phyloP scores from a whole-genome alignment of 2,113 vertebrate species.

The Engraulis encrasicolus region DNA sequence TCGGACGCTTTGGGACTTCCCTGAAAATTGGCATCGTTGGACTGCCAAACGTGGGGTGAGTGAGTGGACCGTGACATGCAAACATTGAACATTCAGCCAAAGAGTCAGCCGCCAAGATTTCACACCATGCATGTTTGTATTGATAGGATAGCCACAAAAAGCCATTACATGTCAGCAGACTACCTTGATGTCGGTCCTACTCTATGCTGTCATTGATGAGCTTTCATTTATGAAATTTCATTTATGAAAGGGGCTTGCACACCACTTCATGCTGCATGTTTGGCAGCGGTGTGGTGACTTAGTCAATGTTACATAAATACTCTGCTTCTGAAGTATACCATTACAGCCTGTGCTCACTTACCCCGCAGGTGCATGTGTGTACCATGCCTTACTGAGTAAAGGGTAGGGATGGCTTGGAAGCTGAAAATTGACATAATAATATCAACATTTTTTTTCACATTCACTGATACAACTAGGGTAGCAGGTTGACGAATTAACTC shows the following conservation, averaged over 20 bases:
- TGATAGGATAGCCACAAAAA: background rate
- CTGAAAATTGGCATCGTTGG: constrained; percentile 98
- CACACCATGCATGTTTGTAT: background rate
- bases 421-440: too few relatives aligned
- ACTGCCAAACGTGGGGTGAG: constrained; percentile 96
- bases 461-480: too few relatives aligned
- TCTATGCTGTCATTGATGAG: too few relatives aligned
- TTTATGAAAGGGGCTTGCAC: background rate
- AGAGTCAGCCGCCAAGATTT: background rate
- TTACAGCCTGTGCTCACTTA: background rate
- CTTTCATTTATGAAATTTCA: background rate
- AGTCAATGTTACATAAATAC: background rate
- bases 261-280: background rate
- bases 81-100: background rate
- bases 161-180: background rate
- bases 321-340: background rate
- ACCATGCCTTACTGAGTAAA: too few relatives aligned
- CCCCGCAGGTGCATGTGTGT: background rate
- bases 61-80: constrained; percentile 37
- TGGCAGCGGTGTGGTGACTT: background rate
- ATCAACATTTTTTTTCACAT: too few relatives aligned
- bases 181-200: background rate
- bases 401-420: background rate
- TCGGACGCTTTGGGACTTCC: constrained; percentile 96
- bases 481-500: too few relatives aligned